These are phyloP conservation scores for Ormia ochracea DNA, from an alignment of 2,888 invertebrate genomes.

Conservation along the genomic window DNA sequence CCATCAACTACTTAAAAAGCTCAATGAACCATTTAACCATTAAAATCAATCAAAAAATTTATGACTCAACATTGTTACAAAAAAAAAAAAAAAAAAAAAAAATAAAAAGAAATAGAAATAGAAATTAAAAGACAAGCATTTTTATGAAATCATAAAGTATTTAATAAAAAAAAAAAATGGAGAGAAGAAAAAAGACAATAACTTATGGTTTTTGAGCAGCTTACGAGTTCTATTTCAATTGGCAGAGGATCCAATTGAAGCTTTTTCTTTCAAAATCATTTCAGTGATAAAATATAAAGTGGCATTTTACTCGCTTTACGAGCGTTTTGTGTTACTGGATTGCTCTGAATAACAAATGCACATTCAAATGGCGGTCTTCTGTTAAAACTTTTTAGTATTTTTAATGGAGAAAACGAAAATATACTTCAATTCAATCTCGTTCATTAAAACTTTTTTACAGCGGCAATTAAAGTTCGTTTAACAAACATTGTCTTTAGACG, in stretches of 20 bases:
- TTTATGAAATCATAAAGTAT: constrained; percentile 69
- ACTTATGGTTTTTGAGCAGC: constrained; percentile 50
- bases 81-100: neutral
- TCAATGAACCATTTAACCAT: constrained; percentile 74
- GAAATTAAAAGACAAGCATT: constrained; percentile 59
- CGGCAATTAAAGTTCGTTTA: constrained; percentile 52
- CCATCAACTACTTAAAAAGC: constrained; percentile 61
- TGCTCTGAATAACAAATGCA: constrained; percentile 1
- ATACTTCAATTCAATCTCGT: constrained; percentile 26
- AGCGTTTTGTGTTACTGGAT: neutral
- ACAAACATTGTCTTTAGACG: constrained; percentile 34
- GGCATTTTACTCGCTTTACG: constrained; percentile 21
- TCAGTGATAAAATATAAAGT: constrained; percentile 32
- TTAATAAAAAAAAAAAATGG: constrained; percentile 52
- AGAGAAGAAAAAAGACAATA: constrained; percentile 27
- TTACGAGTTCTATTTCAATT: constrained; percentile 13
- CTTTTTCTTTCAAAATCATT: constrained; percentile 14
- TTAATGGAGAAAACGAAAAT: neutral
- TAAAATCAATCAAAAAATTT: constrained; percentile 75
- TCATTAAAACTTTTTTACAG: constrained; percentile 38
- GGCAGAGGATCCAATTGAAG: constrained; percentile 39
- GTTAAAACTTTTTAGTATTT: constrained; percentile 47
- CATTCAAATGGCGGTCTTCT: neutral
- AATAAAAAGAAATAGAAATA: constrained; percentile 9
- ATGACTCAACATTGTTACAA: constrained; percentile 71